These are phyloP conservation scores for Peromyscus polionotus DNA, from an alignment of 2,113 vertebrate genomes.

Conservation along the genomic window DNA sequence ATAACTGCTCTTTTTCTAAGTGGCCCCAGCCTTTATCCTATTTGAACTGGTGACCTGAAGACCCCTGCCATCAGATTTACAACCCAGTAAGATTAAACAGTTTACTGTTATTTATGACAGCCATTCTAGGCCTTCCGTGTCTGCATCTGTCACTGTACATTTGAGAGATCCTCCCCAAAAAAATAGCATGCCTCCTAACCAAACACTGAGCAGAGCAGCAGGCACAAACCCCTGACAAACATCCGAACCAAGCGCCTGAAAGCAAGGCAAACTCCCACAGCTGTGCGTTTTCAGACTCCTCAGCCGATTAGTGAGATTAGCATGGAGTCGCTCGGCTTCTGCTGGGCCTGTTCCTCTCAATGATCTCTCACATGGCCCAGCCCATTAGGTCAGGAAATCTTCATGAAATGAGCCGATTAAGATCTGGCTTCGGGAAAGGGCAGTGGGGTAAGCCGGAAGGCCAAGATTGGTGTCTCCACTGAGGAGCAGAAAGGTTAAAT, in stretches of 20 bases:
- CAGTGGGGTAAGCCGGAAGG: no score
- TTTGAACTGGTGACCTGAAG: constrained; percentile 58
- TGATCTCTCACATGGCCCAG: constrained; percentile 76
- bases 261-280: constrained; percentile 66
- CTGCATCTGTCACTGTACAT: constrained; percentile 75
- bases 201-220: constrained; percentile 52
- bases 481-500: not conserved
- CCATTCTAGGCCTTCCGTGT: constrained; percentile 53
- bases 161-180: constrained; percentile 76
- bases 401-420: constrained; percentile 61
- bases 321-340: constrained; percentile 70
- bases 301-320: constrained; percentile 73
- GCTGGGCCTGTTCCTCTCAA: constrained; percentile 68
- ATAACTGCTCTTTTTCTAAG: not conserved
- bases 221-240: constrained; percentile 62
- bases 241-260: constrained; percentile 69
- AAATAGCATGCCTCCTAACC: constrained; percentile 59
- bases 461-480: not conserved
- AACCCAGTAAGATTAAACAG: constrained; percentile 76
- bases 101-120: constrained; percentile 77
- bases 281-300: constrained; percentile 80
- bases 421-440: not conserved
- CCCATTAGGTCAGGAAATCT: constrained; percentile 76
- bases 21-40: constrained; percentile 37
- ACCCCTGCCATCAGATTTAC: constrained; percentile 79